Base-by-base conservation (phyloP, 2,113 vertebrate species). In the Synchiropus splendidus region DNA sequence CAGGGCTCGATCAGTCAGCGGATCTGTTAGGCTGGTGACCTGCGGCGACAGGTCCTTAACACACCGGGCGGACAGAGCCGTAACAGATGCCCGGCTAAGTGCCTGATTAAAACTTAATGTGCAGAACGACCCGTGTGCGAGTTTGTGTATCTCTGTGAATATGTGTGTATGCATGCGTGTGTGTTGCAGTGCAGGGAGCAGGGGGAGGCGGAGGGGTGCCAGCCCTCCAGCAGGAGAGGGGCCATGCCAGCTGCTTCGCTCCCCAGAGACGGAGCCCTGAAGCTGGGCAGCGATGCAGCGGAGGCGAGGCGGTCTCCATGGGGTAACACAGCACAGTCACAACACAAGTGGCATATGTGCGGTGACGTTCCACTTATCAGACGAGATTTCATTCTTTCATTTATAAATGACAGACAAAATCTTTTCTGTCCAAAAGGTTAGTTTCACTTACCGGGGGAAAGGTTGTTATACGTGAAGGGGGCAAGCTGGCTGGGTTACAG, bases 41-140 rank as follows among this genome's bases (percentile, higher is more conserved):
- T 51, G 76, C 65, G 63, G 74, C 75, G 75, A 79, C 81, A 78
- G 80, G 77, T 80, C 77, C 64, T 73, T 77, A 64, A 61, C 69
- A 39, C 57, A 35, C 48, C 12, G 58, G 51, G 55, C 31, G 71
- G 74, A 77, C 78, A 56, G 72, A 79, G 74, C 69, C 64, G 73
- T 79, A 82, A 83, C 82, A 86, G 84, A 83, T 83, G 82, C 81
- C 79, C 64, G 18, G 60, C 80, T 82, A 84, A 86, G 82, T 84
- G 82, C 80, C 74, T 82, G 82, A 85, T 85, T 82, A 85, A 85
- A 85, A 80, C 64, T 83, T 84, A 80, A 83, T 84, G 61, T 72
- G 70, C 67, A 74, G 75, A 73, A 64, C 55, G 49, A 76, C 52
- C 50, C 27, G 11, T 51, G 58, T 57, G 54, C 34, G 21, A 58